These are phyloP conservation scores for Catostomus latipinnis DNA, from an alignment of 2,797 vertebrate species.

Conservation along the genomic window DNA sequence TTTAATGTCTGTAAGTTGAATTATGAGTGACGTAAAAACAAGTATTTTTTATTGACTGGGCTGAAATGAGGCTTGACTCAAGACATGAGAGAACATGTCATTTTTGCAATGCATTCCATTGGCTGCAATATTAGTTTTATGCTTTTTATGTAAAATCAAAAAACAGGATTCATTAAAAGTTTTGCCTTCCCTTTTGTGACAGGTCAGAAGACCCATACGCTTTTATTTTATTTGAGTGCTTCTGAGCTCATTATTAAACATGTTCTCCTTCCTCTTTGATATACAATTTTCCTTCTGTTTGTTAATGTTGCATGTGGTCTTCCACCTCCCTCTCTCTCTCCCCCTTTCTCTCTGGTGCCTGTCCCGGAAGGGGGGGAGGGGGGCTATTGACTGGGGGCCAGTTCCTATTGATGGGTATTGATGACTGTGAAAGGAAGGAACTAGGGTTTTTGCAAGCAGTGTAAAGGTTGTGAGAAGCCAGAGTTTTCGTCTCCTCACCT, in stretches of 20 bases:
- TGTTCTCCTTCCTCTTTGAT: constrained; percentile 32
- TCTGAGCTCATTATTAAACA: constrained; percentile 10
- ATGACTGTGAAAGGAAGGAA: constrained; percentile 75
- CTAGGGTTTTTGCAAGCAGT: constrained; percentile 75
- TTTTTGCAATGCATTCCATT: background rate
- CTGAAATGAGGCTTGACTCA: too few relatives aligned
- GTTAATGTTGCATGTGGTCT: constrained; percentile 45
- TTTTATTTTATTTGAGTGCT: constrained; percentile 24
- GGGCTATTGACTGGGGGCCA: constrained; percentile 68
- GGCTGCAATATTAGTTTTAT: background rate
- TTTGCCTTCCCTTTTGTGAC: background rate
- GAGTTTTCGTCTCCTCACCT: constrained; percentile 44
- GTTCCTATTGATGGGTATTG: constrained; percentile 81
- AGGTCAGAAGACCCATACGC: constrained; percentile 2
- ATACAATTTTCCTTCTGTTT: constrained; percentile 50
- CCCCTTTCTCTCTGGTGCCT: constrained; percentile 13
- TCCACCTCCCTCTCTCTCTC: background rate
- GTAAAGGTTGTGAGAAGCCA: constrained; percentile 71
- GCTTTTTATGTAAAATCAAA: background rate
- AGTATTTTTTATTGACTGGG: background rate
- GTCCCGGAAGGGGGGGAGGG: constrained; percentile 55
- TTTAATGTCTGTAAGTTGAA: too few relatives aligned
- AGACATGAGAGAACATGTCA: too few relatives aligned
- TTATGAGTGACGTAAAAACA: background rate
- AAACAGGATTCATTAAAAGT: background rate